These are phyloP conservation scores for Eupithecia tripunctaria DNA, from an alignment of 2,888 invertebrate species.

Conservation along the genomic window DNA sequence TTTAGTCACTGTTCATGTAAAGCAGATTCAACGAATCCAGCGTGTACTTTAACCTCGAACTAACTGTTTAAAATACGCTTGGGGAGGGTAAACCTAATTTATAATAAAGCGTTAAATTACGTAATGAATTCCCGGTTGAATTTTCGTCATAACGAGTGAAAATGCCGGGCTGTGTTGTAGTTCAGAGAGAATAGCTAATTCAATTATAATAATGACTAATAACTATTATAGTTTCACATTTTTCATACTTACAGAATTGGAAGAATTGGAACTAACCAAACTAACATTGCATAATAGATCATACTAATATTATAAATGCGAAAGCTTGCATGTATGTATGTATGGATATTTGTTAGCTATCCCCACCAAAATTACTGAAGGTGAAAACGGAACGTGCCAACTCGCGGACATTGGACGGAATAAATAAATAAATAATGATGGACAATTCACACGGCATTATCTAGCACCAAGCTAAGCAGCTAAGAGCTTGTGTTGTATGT, in stretches of 20 bases:
- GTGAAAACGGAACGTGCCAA: too few relatives aligned
- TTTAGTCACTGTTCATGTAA: conserved; percentile 8
- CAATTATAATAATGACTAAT: not conserved
- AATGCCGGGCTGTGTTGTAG: conserved; percentile 44
- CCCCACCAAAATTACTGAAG: too few relatives aligned
- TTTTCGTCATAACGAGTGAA: conserved; percentile 59
- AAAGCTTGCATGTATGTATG: too few relatives aligned
- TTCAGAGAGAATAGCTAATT: not conserved
- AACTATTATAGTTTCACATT: not conserved
- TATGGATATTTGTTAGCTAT: too few relatives aligned
- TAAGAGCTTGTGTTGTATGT: too few relatives aligned
- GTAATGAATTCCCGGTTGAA: conserved; percentile 64
- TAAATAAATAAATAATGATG: too few relatives aligned
- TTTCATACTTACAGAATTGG: not conserved
- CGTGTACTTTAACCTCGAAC: conserved; percentile 54
- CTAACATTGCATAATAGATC: too few relatives aligned
- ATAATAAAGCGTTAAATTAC: conserved; percentile 70
- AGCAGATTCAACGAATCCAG: not conserved
- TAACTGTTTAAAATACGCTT: conserved; percentile 63
- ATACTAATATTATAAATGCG: too few relatives aligned
- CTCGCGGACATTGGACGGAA: too few relatives aligned
- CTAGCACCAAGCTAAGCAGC: too few relatives aligned
- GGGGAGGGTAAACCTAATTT: conserved; percentile 61
- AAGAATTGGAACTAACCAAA: too few relatives aligned
- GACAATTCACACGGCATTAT: too few relatives aligned